A percentile compares a stretch with the other conserved stretches of the same genome.
Evolutionary conservation across 23 tunicate species (phyloP).

Genomic region (Halocynthia roretzi): DNA sequence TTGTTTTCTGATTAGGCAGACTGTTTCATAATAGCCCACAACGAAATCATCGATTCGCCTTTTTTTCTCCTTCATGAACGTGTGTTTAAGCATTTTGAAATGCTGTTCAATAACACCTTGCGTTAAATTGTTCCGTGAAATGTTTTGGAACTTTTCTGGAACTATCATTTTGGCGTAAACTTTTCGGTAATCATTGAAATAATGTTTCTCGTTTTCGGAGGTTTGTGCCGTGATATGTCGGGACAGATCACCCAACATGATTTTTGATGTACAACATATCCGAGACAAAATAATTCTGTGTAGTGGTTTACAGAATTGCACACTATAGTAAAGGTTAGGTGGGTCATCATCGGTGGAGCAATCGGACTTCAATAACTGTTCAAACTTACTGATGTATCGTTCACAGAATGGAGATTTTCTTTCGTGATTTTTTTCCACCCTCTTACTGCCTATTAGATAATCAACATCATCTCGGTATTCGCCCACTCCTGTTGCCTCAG

Average conservation of each 20-base stretch:
- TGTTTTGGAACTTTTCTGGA: neutral
- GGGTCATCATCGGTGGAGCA: neutral
- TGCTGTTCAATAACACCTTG: slow-evolving; percentile 40
- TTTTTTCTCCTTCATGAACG: neutral
- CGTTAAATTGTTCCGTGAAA: slow-evolving; percentile 3
- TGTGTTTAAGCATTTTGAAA: slow-evolving; percentile 6
- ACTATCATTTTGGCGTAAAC: neutral
- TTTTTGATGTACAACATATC: slow-evolving; percentile 23
- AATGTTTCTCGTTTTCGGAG: neutral
- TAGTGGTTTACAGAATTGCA: neutral
- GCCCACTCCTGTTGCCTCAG: neutral
- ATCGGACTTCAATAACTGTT: neutral
- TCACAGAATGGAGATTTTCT: slow-evolving; percentile 2
- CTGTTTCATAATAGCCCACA: no score
- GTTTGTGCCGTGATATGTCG: slow-evolving; percentile 5
- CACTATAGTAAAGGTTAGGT: neutral
- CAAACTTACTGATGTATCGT: neutral
- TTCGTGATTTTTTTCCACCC: neutral
- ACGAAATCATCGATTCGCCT: no score
- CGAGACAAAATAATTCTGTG: slow-evolving; percentile 14
- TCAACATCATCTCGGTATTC: neutral
- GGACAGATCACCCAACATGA: slow-evolving; percentile 40
- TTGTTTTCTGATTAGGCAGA: no score
- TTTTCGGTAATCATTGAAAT: neutral
- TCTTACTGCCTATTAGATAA: neutral